These are phyloP conservation scores for Sarotherodon lohbergeri DNA, from an alignment of 2,113 vertebrate species.

Conservation along the genomic window DNA sequence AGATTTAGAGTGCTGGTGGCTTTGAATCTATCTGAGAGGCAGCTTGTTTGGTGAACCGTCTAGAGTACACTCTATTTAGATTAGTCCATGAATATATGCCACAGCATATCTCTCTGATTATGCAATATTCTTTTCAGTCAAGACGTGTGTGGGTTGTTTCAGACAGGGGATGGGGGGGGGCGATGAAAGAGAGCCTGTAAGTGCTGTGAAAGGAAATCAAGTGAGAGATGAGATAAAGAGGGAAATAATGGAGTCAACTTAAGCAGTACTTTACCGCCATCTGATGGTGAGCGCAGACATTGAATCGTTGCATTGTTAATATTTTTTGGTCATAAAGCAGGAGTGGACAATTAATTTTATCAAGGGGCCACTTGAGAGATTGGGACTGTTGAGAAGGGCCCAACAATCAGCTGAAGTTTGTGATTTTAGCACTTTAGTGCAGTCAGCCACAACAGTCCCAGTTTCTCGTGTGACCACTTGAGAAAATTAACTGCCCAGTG, in stretches of 20 bases:
- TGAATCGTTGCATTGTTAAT: background rate
- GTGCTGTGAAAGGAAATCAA: background rate
- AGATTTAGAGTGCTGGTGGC: conserved; percentile 3
- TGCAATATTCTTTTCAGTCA: conserved; percentile 7
- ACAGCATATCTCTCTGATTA: background rate
- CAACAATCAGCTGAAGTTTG: background rate
- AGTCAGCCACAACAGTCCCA: background rate
- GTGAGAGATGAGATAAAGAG: background rate
- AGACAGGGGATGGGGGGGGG: background rate
- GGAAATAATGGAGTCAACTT: background rate
- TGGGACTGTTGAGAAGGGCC: background rate
- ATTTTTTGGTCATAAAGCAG: background rate
- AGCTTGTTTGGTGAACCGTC: background rate
- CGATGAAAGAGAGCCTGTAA: background rate
- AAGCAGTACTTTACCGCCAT: conserved; percentile 1
- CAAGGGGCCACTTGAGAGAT: background rate
- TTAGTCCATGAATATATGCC: background rate
- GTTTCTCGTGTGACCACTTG: background rate
- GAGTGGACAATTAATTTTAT: background rate
- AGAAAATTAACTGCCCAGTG: background rate
- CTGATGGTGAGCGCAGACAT: conserved; percentile 2
- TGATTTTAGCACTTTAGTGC: background rate
- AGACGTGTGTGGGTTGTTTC: conserved; percentile 26
- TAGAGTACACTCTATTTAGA: background rate
- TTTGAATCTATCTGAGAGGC: background rate